Percentiles rank a stretch among this genome's conserved stretches.
These are phyloP conservation scores for Enchytraeus crypticus DNA, from an alignment of 2,888 invertebrate genomes.

Conservation along the genomic window DNA sequence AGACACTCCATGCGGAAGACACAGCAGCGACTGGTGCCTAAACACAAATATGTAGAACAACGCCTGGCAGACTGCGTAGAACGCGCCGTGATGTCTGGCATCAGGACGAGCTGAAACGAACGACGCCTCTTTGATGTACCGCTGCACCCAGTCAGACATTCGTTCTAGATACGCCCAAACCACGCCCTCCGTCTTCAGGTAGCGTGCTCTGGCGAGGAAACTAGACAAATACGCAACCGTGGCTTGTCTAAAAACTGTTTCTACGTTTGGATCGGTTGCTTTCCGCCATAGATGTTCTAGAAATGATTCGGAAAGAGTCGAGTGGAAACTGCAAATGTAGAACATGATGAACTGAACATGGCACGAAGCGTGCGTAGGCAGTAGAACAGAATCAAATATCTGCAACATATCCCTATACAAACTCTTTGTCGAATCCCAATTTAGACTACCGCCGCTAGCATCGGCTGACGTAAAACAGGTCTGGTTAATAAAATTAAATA, in stretches of 20 bases:
- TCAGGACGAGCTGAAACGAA: slow-evolving; percentile 53
- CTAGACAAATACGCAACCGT: slow-evolving; percentile 68
- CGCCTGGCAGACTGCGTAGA: slow-evolving; percentile 83
- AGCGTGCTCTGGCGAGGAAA: slow-evolving; percentile 62
- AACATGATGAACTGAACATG: slow-evolving; percentile 72
- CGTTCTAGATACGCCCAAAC: too few species aligned
- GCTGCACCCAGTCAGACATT: slow-evolving; percentile 76
- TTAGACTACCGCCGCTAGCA: slow-evolving; percentile 44
- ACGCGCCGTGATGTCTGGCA: slow-evolving; percentile 69
- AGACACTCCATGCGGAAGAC: slow-evolving; percentile 60
- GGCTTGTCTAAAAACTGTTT: slow-evolving; percentile 60
- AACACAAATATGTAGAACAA: slow-evolving; percentile 86
- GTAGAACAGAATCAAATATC: slow-evolving; percentile 69
- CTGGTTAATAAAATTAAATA: slow-evolving; percentile 60
- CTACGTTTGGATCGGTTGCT: slow-evolving; percentile 60
- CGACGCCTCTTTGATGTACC: slow-evolving; percentile 60
- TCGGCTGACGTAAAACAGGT: slow-evolving; percentile 34
- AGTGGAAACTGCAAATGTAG: slow-evolving; percentile 62
- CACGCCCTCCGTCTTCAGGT: slow-evolving; percentile 33
- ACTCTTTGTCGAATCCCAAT: slow-evolving; percentile 57
- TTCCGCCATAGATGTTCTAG: slow-evolving; percentile 66
- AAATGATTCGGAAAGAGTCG: slow-evolving; percentile 56
- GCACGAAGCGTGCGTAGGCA: slow-evolving; percentile 73
- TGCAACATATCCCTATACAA: slow-evolving; percentile 58
- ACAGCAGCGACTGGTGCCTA: slow-evolving; percentile 72